Evolutionary conservation across 2,113 vertebrate species (phyloP).

Genomic region (Larimichthys crocea): DNA sequence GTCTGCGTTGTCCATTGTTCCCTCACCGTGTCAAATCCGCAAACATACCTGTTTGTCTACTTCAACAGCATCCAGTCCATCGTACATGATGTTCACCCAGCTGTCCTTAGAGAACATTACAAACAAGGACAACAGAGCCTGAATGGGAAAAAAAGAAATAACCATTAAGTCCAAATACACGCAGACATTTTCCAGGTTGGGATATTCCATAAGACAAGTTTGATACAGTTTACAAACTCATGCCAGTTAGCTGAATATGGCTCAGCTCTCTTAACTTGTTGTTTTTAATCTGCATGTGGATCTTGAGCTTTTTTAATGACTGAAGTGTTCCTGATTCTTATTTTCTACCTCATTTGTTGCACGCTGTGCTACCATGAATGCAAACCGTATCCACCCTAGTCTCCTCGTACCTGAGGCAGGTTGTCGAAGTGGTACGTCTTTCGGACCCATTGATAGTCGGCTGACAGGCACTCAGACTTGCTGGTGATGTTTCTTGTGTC

Average conservation of each 20-base stretch:
- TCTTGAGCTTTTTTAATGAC: no score
- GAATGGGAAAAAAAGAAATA: neutral
- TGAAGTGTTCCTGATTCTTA: no score
- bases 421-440: slow-evolving; percentile 94
- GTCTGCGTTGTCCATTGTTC: neutral
- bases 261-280: no score
- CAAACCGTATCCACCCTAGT: no score
- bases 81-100: slow-evolving; percentile 93
- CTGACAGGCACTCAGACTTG: slow-evolving; percentile 83
- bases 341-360: no score
- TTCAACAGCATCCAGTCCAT: slow-evolving; percentile 89
- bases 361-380: no score
- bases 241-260: no score
- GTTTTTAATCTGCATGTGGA: no score
- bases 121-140: slow-evolving; percentile 92
- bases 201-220: no score
- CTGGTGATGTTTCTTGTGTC: slow-evolving; percentile 89
- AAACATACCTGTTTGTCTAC: slow-evolving; percentile 88
- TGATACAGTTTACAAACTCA: no score
- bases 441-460: slow-evolving; percentile 87
- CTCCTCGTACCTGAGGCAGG: slow-evolving; percentile 88
- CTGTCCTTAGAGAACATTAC: slow-evolving; percentile 92
- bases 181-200: neutral
- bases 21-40: neutral
- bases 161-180: neutral